Evolutionary conservation across 2,113 vertebrate genomes (phyloP).

Genomic region (Tragelaphus strepsiceros): DNA sequence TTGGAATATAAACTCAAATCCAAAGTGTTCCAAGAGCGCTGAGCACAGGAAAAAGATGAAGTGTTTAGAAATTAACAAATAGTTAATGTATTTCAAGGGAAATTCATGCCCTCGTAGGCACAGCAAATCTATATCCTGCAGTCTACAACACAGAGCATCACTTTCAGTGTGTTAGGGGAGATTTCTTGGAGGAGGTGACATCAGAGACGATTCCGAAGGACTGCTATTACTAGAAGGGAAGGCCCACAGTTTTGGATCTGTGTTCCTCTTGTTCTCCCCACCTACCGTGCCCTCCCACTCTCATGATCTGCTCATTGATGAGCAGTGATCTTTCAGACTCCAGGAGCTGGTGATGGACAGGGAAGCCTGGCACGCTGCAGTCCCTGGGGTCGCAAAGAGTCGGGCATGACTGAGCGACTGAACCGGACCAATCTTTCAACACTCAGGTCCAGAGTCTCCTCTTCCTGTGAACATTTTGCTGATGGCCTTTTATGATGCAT

Average conservation of each 20-base stretch:
- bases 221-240: not conserved
- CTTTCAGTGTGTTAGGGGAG: not conserved
- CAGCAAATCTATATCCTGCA: not conserved
- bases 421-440: not conserved
- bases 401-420: accelerated
- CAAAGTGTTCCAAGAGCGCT: not conserved
- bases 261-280: constrained; percentile 58
- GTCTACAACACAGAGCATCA: not conserved
- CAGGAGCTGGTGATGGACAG: not conserved
- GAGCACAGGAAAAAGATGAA: not conserved
- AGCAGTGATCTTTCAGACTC: not conserved
- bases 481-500: not conserved
- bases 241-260: not conserved
- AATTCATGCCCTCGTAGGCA: not conserved
- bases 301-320: not conserved
- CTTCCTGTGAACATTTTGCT: not conserved
- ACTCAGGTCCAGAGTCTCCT: not conserved
- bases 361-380: not conserved
- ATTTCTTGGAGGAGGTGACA: not conserved
- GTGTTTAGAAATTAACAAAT: constrained; percentile 2
- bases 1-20: not conserved
- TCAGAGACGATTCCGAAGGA: not conserved
- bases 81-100: not conserved
- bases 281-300: not conserved
- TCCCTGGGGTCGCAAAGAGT: not conserved